Base-by-base conservation (phyloP, 2,113 vertebrate species). In the Mungos mungo region DNA sequence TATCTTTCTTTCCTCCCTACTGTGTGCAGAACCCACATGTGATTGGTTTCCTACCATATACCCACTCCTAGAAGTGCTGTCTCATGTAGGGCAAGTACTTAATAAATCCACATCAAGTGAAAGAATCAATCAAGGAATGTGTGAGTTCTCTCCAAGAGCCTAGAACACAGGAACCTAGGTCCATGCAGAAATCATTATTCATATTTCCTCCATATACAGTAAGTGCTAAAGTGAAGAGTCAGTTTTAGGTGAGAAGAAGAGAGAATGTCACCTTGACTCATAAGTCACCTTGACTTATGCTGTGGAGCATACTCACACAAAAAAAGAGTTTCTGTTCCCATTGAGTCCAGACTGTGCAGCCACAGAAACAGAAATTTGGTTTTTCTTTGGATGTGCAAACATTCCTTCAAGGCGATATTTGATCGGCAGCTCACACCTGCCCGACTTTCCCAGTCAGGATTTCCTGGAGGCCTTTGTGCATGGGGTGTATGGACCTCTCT, bases 381-480 rank as follows among this genome's bases (percentile, higher is more conserved):
- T 77, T 76, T 77, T 15, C 25, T 38, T 63, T 27, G 45, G 27
- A 11, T 65, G 27, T 21, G 4, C 19, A 54, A 10, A 14, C 2
- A 0, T 0, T 29, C 6, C 31, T 29, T 57, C 25, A 5, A 11
- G 23, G 45, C 33, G 14, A 7, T 18, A 9, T 63, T 52, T 65
- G 72, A 13, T 50, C 15, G 31, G 11, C 10, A 27, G 1, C 9
- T 23, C 5, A 38, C 5, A 38, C 7, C 27, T 71, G 16, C 38
- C 18, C 29, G 60, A 19, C 4, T 54, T 76, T 25, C 6, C 15
- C 33, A 18, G 0, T 27, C 13, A 27, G 25, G 41, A 25, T 19
- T 47, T 9, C 54, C 14, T 71, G 13, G 18, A 1, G 41, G 6
- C 18, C 41, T 91, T 72, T 31, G 7, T 31, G 29, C 29, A 7